A percentile compares a stretch with the other conserved stretches of the same genome.
phyloP scores from a whole-genome alignment of 2,113 vertebrate genomes.

The Tragelaphus strepsiceros region DNA sequence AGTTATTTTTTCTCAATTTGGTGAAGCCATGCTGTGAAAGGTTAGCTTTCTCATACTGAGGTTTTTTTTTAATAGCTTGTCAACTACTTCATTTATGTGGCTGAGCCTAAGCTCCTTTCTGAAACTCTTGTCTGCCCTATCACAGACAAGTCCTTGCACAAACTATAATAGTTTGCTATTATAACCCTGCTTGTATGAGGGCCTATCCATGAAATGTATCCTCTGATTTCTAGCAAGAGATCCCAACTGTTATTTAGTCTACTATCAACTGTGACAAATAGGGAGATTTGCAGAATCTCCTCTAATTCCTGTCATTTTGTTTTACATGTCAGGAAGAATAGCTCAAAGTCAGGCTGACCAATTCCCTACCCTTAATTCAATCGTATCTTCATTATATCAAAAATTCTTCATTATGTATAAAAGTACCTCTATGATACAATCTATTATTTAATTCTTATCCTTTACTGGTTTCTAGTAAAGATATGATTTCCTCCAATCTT shows the following conservation, averaged over 20 bases:
- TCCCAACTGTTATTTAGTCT: not conserved
- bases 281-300: not conserved
- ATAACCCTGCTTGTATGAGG: not conserved
- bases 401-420: not conserved
- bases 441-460: not conserved
- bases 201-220: not conserved
- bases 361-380: not conserved
- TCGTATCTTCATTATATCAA: not conserved
- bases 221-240: not conserved
- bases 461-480: not conserved
- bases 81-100: not conserved
- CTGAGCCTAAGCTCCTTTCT: not conserved
- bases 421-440: not conserved
- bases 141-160: not conserved
- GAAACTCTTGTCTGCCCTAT: not conserved
- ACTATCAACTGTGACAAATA: not conserved
- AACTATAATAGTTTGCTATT: not conserved
- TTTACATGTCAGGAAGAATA: not conserved
- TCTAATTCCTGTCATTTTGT: not conserved
- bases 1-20: not conserved
- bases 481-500: not conserved
- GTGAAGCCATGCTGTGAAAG: not conserved
- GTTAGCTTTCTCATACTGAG: not conserved
- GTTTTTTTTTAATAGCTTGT: not conserved
- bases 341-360: not conserved